Conservation (phyloP, 2,797 vertebrate genomes). For the Enteromius radiatus region DNA sequence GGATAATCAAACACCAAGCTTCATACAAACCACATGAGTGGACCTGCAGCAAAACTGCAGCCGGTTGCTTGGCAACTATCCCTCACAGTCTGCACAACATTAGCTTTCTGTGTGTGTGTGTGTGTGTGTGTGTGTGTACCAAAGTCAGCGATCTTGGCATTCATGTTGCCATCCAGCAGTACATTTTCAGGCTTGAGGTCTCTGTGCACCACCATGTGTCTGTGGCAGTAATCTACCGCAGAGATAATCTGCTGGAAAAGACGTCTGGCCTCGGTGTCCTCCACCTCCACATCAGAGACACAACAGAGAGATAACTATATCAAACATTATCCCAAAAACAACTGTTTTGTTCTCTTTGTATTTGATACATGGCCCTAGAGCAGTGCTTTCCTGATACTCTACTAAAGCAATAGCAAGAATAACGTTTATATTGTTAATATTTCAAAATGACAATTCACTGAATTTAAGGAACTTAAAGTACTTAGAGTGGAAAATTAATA, state of each 20-base stretch:
- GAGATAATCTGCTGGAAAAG: conserved; percentile 99
- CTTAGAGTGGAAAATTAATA: background rate
- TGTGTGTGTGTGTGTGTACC: conserved; percentile 72
- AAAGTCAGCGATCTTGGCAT: conserved; percentile 98
- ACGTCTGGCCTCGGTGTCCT: conserved; percentile 90
- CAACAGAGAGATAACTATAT: conserved; percentile 43
- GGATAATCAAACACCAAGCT: conserved; percentile 73
- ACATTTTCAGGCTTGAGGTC: conserved; percentile 99
- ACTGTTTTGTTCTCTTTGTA: background rate
- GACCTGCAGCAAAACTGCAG: conserved; percentile 12
- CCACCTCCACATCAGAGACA: conserved; percentile 79
- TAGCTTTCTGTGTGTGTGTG: conserved; percentile 10
- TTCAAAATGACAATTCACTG: background rate
- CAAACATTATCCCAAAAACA: conserved; percentile 6
- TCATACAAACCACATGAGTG: conserved; percentile 59
- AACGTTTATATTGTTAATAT: conserved; percentile 11
- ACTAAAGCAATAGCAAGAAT: background rate
- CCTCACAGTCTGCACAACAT: conserved; percentile 32
- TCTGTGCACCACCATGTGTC: conserved; percentile 98
- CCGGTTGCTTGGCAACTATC: conserved; percentile 37
- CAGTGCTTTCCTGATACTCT: background rate
- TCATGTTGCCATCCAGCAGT: conserved; percentile 93
- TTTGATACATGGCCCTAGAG: background rate
- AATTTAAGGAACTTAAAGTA: background rate
- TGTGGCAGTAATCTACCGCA: conserved; percentile 96